Base-by-base conservation (phyloP, 2,888 invertebrate species). In the Marasmarcha lunaedactyla region DNA sequence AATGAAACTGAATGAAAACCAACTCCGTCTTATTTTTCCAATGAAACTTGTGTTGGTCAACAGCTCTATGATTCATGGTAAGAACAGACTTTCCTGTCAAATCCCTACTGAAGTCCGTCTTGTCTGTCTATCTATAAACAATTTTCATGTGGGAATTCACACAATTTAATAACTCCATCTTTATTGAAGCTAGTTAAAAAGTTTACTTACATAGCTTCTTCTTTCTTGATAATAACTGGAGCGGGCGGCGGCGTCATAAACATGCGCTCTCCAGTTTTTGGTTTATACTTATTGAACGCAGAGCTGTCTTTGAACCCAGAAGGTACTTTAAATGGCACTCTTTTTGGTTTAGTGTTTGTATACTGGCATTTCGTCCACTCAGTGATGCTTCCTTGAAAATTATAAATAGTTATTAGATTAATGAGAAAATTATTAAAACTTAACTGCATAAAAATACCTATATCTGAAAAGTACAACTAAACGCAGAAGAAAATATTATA, bases 291-390 rank as follows among this genome's bases (percentile, higher is more conserved):
- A 37, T 85, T 83, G 62, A 94, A 78, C 42, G 89, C 87, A 0
- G 76, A 41, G 49, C 84, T 73, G 1, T 73, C 78, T 49, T 87
- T 86, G 12, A 90, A 78, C 0, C 85, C 81, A 0, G 71, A 54
- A 0, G 95, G 92, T 11, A 97, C 69, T 50, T 73, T 81, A 63
- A 96, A 93, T 5, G 88, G 71, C 4, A 59, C 79, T 42, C 97
- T 85, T 46, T 88, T 81, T 0, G 98, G 98, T 33, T 89, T 87
- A 52, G 88, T 88, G 0, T 89, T 86, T 2, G 88, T 65, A 53
- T 89, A 86, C 40, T 87, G 85, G 67, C 98, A 98, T 68, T 93
- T 94, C 0, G 93, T 90, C 95, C 96, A 98, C 61, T 95, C 97
- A 9, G 89, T 90, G 25, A 93, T 54, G 60, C 90, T 83, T 15